Evolutionary conservation across 2,113 vertebrate species (phyloP).

Genomic region (Dromiciops gliroides): DNA sequence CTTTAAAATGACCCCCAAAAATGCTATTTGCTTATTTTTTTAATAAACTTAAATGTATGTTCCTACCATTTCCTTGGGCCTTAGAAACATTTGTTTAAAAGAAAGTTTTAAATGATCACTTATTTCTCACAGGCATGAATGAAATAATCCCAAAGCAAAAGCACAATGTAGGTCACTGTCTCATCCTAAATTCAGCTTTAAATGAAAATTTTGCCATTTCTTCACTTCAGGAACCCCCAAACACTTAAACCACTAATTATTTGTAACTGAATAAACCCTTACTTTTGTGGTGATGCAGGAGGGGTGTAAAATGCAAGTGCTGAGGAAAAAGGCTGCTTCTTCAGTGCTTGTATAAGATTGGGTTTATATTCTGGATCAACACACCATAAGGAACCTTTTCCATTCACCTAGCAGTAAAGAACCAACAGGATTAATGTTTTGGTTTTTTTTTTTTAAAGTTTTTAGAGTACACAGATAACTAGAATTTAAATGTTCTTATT

Average conservation of each 20-base stretch:
- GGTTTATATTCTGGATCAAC: slow-evolving; percentile 98
- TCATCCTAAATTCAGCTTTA: slow-evolving; percentile 32
- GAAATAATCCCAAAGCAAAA: slow-evolving; percentile 35
- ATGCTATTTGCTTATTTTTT: not conserved
- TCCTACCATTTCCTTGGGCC: slow-evolving; percentile 14
- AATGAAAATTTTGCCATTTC: slow-evolving; percentile 18
- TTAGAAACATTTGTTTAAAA: not conserved
- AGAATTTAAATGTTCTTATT: slow-evolving; percentile 22
- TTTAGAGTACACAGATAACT: not conserved
- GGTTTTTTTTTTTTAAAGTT: slow-evolving; percentile 3
- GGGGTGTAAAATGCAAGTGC: slow-evolving; percentile 94
- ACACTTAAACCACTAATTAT: slow-evolving; percentile 18
- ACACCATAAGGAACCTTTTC: slow-evolving; percentile 99
- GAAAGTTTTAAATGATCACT: slow-evolving; percentile 32
- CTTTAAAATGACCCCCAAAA: slow-evolving; percentile 21
- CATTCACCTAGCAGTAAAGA: slow-evolving; percentile 90
- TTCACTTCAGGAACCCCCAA: slow-evolving; percentile 40
- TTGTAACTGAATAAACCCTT: slow-evolving; percentile 63
- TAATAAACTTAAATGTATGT: slow-evolving; percentile 5
- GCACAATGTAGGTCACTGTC: slow-evolving; percentile 2
- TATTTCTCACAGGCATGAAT: not conserved
- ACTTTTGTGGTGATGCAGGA: slow-evolving; percentile 94
- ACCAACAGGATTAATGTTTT: slow-evolving; percentile 49
- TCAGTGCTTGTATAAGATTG: slow-evolving; percentile 96
- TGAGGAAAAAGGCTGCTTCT: slow-evolving; percentile 97